Evolutionary conservation across 2,888 invertebrate species (phyloP).

Genomic region (Tachina fera): DNA sequence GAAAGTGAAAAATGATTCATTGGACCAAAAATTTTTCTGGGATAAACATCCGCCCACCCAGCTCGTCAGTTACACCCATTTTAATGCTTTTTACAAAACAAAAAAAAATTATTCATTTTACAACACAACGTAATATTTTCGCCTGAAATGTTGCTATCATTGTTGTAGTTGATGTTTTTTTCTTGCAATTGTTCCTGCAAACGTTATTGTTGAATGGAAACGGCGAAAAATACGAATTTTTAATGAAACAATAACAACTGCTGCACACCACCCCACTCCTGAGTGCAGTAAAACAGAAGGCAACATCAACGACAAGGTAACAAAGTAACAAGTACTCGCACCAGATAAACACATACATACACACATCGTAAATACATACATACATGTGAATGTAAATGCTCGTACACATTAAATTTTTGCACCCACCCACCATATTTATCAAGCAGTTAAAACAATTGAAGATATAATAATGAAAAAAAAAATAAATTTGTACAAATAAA

Average conservation of each 20-base stretch:
- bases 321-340: conserved; percentile 45
- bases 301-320: conserved; percentile 34
- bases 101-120: conserved; percentile 64
- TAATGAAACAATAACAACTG: conserved; percentile 53
- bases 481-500: conserved; percentile 20
- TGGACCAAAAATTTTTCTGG: conserved; percentile 36
- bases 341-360: conserved; percentile 30
- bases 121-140: conserved; percentile 47
- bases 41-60: conserved; percentile 18
- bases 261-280: neutral
- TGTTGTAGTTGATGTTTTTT: conserved; percentile 1
- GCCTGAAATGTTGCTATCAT: conserved; percentile 37
- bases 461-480: neutral
- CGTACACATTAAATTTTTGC: neutral
- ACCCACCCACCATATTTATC: conserved; percentile 19
- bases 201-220: conserved; percentile 13
- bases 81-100: conserved; percentile 44
- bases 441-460: conserved; percentile 39
- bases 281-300: conserved; percentile 22
- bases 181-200: conserved; percentile 42
- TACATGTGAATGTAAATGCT: neutral
- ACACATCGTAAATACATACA: neutral
- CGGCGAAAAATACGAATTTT: conserved; percentile 11
- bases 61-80: conserved; percentile 17
- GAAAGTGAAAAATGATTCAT: conserved; percentile 37